Base-by-base conservation (phyloP, 2,797 vertebrate genomes). In the Hippoglossus hippoglossus region DNA sequence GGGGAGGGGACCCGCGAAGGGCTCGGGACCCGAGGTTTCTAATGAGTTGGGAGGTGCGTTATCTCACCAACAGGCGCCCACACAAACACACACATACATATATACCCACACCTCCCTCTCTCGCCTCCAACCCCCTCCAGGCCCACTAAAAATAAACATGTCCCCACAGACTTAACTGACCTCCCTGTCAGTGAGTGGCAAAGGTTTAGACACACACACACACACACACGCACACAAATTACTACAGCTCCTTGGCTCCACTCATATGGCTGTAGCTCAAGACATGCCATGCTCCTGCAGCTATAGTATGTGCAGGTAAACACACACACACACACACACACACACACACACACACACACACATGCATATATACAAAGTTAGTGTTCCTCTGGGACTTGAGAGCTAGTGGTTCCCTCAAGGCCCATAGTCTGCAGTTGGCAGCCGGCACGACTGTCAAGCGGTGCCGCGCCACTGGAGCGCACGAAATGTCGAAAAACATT, bases 131-230 rank as follows among this genome's bases (percentile, higher is more conserved):
- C 84, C 81, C 78, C 79, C 77, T 85, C 70, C 66, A 81, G 84
- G 84, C 90, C 88, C 89, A 85, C 89, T 92, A 90, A 92, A 93
- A 93, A 92, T 93, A 93, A 93, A 94, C 92, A 93, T 80, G 85
- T 91, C 90, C 91, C 91, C 89, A 79, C 83, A 89, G 88, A 90
- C 90, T 89, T 88, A 86, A 91, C 89, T 91, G 90, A 93, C 92
- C 92, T 90, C 90, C 89, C 89, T 91, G 92, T 92, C 92, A 91
- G 89, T 84, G 84, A 90, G 89, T 76, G 86, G 87, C 83, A 78
- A 91, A 89, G 91, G 90, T 88, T 93, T 92, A 91, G 15, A 46
- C 44, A 46, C 16, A 88, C 89, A 76, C 83, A 90, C 66, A 88
- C 85, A 91, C 64, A 84, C 83, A 77, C 75, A 85, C 80, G 79